Conservation (phyloP, 2,797 vertebrate genomes). For the Mastacembelus armatus region DNA sequence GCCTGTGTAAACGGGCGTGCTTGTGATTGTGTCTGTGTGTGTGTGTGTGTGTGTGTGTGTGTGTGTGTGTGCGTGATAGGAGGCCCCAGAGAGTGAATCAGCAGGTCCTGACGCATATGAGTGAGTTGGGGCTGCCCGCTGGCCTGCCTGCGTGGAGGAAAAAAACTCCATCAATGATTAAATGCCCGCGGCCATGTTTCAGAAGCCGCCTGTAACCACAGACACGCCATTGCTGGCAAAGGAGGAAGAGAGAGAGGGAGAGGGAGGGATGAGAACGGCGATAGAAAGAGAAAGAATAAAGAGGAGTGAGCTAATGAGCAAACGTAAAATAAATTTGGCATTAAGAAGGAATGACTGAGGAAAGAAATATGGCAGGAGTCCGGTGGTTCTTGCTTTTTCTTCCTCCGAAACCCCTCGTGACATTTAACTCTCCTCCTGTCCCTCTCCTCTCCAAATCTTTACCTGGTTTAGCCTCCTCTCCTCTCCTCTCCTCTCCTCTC, state of each 20-base stretch:
- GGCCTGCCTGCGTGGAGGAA: slow-evolving; percentile 66
- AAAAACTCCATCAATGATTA: slow-evolving; percentile 82
- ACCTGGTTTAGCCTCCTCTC: slow-evolving; percentile 19
- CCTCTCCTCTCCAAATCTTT: slow-evolving; percentile 22
- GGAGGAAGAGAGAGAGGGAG: slow-evolving; percentile 42
- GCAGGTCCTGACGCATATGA: slow-evolving; percentile 77
- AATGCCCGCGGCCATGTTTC: slow-evolving; percentile 74
- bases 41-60: slow-evolving; percentile 20
- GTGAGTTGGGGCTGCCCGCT: slow-evolving; percentile 72
- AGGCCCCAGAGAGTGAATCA: slow-evolving; percentile 80
- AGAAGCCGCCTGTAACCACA: slow-evolving; percentile 67
- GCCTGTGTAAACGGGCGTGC: slow-evolving; percentile 4
- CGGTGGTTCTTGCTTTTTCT: slow-evolving; percentile 14
- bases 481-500: not conserved
- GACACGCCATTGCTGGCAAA: slow-evolving; percentile 58
- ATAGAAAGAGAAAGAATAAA: slow-evolving; percentile 45
- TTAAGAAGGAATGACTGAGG: slow-evolving; percentile 7
- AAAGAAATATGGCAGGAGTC: slow-evolving; percentile 27
- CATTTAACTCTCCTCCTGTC: slow-evolving; percentile 18
- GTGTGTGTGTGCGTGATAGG: slow-evolving; percentile 18
- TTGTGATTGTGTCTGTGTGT: slow-evolving; percentile 15
- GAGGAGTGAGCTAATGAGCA: slow-evolving; percentile 62
- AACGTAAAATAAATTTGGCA: slow-evolving; percentile 45
- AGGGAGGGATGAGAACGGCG: slow-evolving; percentile 35
- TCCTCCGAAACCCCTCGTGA: slow-evolving; percentile 25